A percentile compares a stretch with the other conserved stretches of the same genome.
phyloP scores from a whole-genome alignment of 2,888 invertebrate genomes.

The Nineta flava region DNA sequence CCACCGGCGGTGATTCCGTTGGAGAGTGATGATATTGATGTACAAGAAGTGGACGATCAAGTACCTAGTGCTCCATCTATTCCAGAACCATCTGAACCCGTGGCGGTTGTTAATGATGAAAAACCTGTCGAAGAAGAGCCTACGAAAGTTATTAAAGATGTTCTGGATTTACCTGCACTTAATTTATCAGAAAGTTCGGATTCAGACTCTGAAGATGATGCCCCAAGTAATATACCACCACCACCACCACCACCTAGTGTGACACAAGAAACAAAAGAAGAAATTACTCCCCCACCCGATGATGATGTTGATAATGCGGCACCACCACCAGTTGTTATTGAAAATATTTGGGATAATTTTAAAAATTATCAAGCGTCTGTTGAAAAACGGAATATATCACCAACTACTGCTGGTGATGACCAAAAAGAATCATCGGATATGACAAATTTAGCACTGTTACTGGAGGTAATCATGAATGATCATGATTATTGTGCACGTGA shows the following conservation, averaged over 20 bases:
- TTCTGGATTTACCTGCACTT: conserved; percentile 58
- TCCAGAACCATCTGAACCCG: conserved; percentile 21
- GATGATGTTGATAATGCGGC: conserved; percentile 28
- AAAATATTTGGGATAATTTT: conserved; percentile 64
- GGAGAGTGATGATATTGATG: conserved; percentile 14
- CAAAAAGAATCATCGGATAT: not conserved
- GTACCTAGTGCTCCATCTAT: conserved; percentile 25
- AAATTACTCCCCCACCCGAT: conserved; percentile 17
- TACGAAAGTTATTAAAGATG: conserved; percentile 37
- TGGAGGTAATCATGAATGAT: conserved; percentile 27
- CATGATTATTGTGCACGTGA: conserved; percentile 56
- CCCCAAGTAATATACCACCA: conserved; percentile 10
- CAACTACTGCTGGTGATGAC: conserved; percentile 10
- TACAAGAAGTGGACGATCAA: conserved; percentile 23
- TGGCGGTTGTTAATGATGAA: conserved; percentile 15
- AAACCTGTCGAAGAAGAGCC: conserved; percentile 12
- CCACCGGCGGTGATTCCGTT: conserved; percentile 18
- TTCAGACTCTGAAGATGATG: conserved; percentile 41
- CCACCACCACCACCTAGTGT: conserved; percentile 5
- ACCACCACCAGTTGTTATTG: conserved; percentile 43
- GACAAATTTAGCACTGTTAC: conserved; percentile 23
- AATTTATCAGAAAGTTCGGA: conserved; percentile 77
- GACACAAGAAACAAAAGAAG: conserved; percentile 7
- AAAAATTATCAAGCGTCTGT: conserved; percentile 56
- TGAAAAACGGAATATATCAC: conserved; percentile 30